Percentiles rank a stretch among this genome's conserved stretches.
These are phyloP conservation scores for Amphilophus citrinellus DNA, from an alignment of 2,113 vertebrate species.

Conservation along the genomic window DNA sequence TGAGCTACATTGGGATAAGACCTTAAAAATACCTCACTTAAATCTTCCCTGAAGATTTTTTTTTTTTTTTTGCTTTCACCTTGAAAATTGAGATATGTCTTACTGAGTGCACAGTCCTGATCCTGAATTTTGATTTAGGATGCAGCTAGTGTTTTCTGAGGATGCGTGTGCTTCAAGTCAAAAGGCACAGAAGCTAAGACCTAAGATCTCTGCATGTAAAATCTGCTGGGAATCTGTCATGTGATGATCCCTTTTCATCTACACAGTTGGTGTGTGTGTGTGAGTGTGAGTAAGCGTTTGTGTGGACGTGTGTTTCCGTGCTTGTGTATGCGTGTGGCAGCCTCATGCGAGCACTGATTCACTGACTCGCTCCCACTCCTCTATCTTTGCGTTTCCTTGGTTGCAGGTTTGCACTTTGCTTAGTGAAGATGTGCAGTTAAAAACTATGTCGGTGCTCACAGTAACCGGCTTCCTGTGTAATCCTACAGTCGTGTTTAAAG, in stretches of 20 bases:
- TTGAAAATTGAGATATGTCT: slow-evolving; percentile 51
- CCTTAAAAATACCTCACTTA: slow-evolving; percentile 39
- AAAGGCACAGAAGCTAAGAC: slow-evolving; percentile 66
- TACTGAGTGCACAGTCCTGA: slow-evolving; percentile 47
- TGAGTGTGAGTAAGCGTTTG: neutral
- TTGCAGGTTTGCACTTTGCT: slow-evolving; percentile 74
- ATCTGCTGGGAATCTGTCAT: slow-evolving; percentile 74
- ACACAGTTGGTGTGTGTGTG: slow-evolving; percentile 48
- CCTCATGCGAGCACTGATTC: slow-evolving; percentile 67
- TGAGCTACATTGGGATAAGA: slow-evolving; percentile 7
- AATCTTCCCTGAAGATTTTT: slow-evolving; percentile 23
- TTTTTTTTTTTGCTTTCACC: neutral
- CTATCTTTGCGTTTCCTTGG: slow-evolving; percentile 49
- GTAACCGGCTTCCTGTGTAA: slow-evolving; percentile 76
- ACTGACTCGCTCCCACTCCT: slow-evolving; percentile 71
- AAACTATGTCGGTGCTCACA: slow-evolving; percentile 76
- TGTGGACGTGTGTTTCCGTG: slow-evolving; percentile 27
- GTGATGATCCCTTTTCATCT: slow-evolving; percentile 69
- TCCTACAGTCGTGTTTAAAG: slow-evolving; percentile 74
- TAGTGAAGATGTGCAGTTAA: slow-evolving; percentile 75
- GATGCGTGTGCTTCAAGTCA: slow-evolving; percentile 58
- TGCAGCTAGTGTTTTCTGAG: slow-evolving; percentile 55
- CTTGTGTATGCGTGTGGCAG: slow-evolving; percentile 28
- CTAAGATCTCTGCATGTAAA: slow-evolving; percentile 74
- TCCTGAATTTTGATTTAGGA: slow-evolving; percentile 48